These are phyloP conservation scores for Drosophila miranda DNA, from an alignment of 1,140 invertebrate genomes.

Conservation along the genomic window DNA sequence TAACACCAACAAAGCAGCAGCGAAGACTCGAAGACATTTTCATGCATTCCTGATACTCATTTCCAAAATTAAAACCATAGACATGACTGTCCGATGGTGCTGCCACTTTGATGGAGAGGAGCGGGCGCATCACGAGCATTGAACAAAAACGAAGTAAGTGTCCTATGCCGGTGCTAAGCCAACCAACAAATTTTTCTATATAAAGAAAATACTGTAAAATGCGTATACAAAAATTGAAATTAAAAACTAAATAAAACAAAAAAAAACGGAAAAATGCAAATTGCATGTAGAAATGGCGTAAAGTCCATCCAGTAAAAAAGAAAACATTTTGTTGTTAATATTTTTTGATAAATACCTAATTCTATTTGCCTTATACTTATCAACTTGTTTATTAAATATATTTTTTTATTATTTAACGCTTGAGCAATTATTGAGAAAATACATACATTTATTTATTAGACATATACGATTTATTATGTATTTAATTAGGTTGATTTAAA, in stretches of 20 bases:
- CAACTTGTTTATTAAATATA: slow-evolving; percentile 48
- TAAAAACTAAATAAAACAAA: slow-evolving; percentile 33
- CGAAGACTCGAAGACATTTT: slow-evolving; percentile 40
- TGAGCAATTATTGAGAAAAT: slow-evolving; percentile 66
- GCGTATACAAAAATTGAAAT: slow-evolving; percentile 52
- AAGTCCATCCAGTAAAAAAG: slow-evolving; percentile 70
- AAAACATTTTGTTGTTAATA: slow-evolving; percentile 67
- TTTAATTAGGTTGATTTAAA: slow-evolving; percentile 75
- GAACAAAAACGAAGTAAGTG: slow-evolving; percentile 77
- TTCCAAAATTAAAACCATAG: slow-evolving; percentile 69
- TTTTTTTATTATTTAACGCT: slow-evolving; percentile 66
- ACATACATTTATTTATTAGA: slow-evolving; percentile 76
- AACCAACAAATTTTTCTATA: slow-evolving; percentile 64
- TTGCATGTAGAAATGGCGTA: slow-evolving; percentile 60
- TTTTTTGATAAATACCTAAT: slow-evolving; percentile 70
- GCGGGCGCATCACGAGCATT: slow-evolving; percentile 44
- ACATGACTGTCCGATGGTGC: slow-evolving; percentile 29
- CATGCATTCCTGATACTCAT: slow-evolving; percentile 78
- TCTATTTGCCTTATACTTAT: slow-evolving; percentile 66
- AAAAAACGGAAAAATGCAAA: slow-evolving; percentile 57
- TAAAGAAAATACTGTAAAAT: slow-evolving; percentile 49
- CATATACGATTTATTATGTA: slow-evolving; percentile 67
- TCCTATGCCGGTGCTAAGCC: slow-evolving; percentile 81
- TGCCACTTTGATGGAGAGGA: background rate
- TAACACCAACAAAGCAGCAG: slow-evolving; percentile 15